Evolutionary conservation across 2,888 invertebrate genomes (phyloP).

Genomic region (Dolichomitus sp.): DNA sequence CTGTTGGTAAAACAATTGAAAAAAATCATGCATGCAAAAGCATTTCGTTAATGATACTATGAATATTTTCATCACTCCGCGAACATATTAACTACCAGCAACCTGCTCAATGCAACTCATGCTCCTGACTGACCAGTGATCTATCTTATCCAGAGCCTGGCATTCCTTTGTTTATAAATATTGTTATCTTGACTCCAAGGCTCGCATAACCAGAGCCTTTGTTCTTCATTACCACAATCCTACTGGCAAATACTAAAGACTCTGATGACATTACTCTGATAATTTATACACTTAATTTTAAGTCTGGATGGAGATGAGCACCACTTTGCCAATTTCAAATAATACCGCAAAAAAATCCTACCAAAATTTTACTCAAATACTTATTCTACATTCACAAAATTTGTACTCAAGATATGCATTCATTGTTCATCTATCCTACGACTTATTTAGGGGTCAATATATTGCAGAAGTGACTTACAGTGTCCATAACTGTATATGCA

Average conservation of each 20-base stretch:
- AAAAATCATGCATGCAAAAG: neutral
- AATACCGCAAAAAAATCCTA: neutral
- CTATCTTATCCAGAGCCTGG: slow-evolving; percentile 1
- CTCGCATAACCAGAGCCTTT: slow-evolving; percentile 1
- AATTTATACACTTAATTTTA: neutral
- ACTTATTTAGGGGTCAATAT: too few species aligned
- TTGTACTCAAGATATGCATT: neutral
- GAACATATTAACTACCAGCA: neutral
- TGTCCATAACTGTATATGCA: too few species aligned
- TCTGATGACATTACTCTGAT: neutral
- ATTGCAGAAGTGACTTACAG: too few species aligned
- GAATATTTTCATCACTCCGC: neutral
- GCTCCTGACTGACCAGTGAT: neutral
- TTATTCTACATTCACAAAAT: neutral
- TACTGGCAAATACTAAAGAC: slow-evolving; percentile 1
- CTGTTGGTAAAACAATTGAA: neutral
- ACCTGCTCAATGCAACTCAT: neutral
- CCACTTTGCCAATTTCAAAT: neutral
- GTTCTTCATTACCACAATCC: neutral
- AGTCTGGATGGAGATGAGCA: neutral
- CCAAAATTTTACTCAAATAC: neutral
- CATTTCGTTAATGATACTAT: neutral
- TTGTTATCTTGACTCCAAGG: neutral
- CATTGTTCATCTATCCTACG: too few species aligned
- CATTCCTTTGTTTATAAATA: slow-evolving; percentile 1